Evolutionary conservation across 1,140 invertebrate species (phyloP), one percentile per base, ranked within the genome.

Genomic region (Sarcophaga bullata): DNA sequence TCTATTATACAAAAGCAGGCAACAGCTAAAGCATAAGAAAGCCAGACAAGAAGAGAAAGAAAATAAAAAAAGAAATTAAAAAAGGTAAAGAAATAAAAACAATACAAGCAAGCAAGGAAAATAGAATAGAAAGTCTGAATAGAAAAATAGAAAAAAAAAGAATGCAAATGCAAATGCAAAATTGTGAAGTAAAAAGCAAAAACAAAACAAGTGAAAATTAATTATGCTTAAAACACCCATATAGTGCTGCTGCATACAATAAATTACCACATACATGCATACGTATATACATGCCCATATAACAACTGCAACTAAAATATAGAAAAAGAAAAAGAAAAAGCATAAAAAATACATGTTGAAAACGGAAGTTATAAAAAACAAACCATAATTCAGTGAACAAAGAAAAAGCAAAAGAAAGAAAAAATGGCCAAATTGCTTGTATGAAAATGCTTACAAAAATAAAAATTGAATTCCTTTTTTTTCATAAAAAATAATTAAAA

Each of bases 351-450:
- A 76, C 13, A 76, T 47, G 8, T 25, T 25, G 7, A 75, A 75
- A 76, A 76, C 49, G 46, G 49, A 76, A 76, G 49, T 76, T 76
- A 15, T n/a, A 25, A 76, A 48, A 76, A 76, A 25, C 46, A 76
- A 76, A 76, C 73, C 46, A 76, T 48, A 76, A 76, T 76, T 48
- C 73, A 50, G n/a, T n/a, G n/a, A 76, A 47, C 8, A 17, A 19
- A 46, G 13, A 4, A 75, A 75, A 58, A 7, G 54, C 15, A 58
- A 8, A 19, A 10, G 0, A 25, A 19, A 19, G 15, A 58, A 58
- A n/a, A 13, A 11, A 58, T 58, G 54, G 54, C 54, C n/a, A 52
- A 52, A 52, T 10, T 52, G 13, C 0, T 52, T 6, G 50, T 52
- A 52, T 52, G 13, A 52, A 52, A 10, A 52, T 52, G 62, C 19